phyloP scores from a whole-genome alignment of 2,888 invertebrate genomes.

The Pyrrhia umbra region DNA sequence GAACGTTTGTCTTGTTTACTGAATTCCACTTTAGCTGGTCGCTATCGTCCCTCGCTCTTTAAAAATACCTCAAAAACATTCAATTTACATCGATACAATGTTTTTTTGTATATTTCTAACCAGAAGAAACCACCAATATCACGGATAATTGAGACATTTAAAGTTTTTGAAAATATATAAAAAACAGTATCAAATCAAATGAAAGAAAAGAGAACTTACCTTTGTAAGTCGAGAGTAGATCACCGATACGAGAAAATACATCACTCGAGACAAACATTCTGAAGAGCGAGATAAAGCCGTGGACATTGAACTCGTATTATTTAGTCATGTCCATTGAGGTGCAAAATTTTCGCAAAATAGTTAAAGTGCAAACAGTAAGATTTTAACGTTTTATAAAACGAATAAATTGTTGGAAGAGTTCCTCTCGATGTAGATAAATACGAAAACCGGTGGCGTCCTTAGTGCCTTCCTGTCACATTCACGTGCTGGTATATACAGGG shows the following conservation, averaged over 20 bases:
- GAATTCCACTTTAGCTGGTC: background rate
- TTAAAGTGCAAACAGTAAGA: constrained; percentile 70
- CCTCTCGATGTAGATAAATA: constrained; percentile 27
- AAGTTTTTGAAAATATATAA: constrained; percentile 45
- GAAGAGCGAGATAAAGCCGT: constrained; percentile 77
- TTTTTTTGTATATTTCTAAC: constrained; percentile 35
- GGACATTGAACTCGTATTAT: constrained; percentile 79
- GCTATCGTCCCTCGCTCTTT: constrained; percentile 46
- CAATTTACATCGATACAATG: constrained; percentile 30
- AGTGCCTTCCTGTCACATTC: constrained; percentile 25
- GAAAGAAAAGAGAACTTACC: constrained; percentile 80
- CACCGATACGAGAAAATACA: constrained; percentile 70
- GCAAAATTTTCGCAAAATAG: constrained; percentile 71
- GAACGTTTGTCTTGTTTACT: too few relatives aligned
- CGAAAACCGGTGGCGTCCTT: constrained; percentile 41
- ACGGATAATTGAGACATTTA: constrained; percentile 43
- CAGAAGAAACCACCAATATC: constrained; percentile 23
- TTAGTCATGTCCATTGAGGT: constrained; percentile 78
- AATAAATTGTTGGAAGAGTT: constrained; percentile 55
- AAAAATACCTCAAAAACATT: constrained; percentile 31
- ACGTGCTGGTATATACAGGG: constrained; percentile 18
- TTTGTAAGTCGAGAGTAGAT: constrained; percentile 69
- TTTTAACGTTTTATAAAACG: constrained; percentile 41
- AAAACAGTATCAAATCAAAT: constrained; percentile 58
- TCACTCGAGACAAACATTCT: constrained; percentile 81